Evolutionary conservation across 1,140 invertebrate species (phyloP).

Genomic region (Papilio dardanus): DNA sequence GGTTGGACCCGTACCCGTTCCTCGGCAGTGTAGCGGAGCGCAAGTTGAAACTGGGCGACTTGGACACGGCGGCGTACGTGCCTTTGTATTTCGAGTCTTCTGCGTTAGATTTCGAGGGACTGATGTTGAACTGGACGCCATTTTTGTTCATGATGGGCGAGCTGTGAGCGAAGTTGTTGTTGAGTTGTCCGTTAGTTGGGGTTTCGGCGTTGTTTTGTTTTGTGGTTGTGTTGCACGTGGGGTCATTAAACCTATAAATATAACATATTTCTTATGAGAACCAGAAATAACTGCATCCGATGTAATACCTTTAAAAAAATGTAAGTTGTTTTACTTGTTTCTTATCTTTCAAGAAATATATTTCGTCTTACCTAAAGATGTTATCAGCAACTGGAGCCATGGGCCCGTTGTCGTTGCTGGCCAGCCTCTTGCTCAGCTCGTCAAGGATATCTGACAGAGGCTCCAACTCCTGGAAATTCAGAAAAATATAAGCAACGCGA

Average conservation of each 20-base stretch:
- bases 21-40: conserved; percentile 87
- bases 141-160: conserved; percentile 80
- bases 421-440: conserved; percentile 80
- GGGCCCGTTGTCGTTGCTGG: conserved; percentile 71
- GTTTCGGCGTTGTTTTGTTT: conserved; percentile 55
- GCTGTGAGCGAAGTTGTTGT: conserved; percentile 76
- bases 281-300: background rate
- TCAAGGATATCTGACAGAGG: conserved; percentile 83
- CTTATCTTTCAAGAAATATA: background rate
- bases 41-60: conserved; percentile 83
- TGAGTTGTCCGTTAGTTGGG: conserved; percentile 58
- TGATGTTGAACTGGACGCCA: conserved; percentile 77
- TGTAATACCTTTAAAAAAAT: background rate
- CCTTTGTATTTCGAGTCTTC: conserved; percentile 77
- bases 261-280: conserved; percentile 26
- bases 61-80: conserved; percentile 64
- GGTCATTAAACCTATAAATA: conserved; percentile 86
- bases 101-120: conserved; percentile 75
- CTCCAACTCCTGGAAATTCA: conserved; percentile 75
- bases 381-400: conserved; percentile 76
- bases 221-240: conserved; percentile 81
- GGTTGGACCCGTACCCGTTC: conserved; percentile 84
- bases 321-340: background rate
- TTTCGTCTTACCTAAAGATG: conserved; percentile 73
- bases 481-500: background rate